Conservation (phyloP, 2,888 invertebrate species). For the Drosophila quinaria region DNA sequence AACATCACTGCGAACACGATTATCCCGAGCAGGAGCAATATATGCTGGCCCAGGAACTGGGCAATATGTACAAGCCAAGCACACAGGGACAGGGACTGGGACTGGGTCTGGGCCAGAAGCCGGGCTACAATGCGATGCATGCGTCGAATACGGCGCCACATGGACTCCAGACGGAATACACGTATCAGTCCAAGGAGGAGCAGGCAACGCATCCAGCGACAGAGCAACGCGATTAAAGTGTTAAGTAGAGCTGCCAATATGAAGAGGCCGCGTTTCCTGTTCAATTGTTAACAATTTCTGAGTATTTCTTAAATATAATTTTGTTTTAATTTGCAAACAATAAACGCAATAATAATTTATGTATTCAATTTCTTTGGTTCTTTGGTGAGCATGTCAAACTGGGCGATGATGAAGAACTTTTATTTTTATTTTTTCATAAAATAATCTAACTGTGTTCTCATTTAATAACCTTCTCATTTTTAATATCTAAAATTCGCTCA, state of each 20-base stretch:
- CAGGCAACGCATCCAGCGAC: conserved; percentile 29
- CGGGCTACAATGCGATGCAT: conserved; percentile 77
- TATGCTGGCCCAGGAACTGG: conserved; percentile 85
- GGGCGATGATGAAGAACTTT: too few species aligned
- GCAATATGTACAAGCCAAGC: conserved; percentile 73
- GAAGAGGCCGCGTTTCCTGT: conserved; percentile 32
- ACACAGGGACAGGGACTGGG: conserved; percentile 34
- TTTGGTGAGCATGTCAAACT: conserved; percentile 10
- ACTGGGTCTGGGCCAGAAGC: conserved; percentile 47
- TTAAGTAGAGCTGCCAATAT: conserved; percentile 37
- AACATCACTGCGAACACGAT: conserved; percentile 91
- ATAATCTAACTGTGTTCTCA: too few species aligned
- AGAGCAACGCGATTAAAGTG: conserved; percentile 37
- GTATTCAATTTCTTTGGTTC: conserved; percentile 4
- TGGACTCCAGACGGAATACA: conserved; percentile 56
- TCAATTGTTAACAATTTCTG: conserved; percentile 57
- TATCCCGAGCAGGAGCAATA: conserved; percentile 86
- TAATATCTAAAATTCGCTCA: too few species aligned
- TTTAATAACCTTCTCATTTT: too few species aligned
- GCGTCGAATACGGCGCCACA: conserved; percentile 50
- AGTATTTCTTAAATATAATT: conserved; percentile 62
- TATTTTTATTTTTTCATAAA: too few species aligned
- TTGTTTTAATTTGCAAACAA: conserved; percentile 60
- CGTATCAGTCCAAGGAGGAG: conserved; percentile 60
- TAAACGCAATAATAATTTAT: conserved; percentile 47